These are phyloP conservation scores for Echinometra lucunter DNA, from an alignment of 53 echinoderm and acorn worm genomes.

Conservation along the genomic window DNA sequence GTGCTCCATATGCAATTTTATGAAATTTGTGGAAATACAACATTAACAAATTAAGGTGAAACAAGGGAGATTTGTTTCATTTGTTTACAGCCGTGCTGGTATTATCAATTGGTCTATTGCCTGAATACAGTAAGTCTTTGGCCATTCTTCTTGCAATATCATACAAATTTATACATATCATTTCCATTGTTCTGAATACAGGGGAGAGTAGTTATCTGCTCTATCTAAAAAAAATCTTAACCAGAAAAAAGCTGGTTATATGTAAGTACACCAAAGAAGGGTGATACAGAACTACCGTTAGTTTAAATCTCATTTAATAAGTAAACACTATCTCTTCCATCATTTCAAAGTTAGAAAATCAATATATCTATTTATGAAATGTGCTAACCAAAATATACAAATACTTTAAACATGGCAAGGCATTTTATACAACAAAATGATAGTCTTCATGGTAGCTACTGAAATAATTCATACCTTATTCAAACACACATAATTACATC, in stretches of 20 bases:
- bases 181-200: conserved; percentile 21
- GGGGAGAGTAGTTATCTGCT: background rate
- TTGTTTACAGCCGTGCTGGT: background rate
- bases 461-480: background rate
- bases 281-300: background rate
- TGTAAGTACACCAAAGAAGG: background rate
- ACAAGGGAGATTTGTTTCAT: background rate
- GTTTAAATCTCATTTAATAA: background rate
- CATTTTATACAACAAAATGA: conserved; percentile 54
- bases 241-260: background rate
- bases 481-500: background rate
- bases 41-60: background rate
- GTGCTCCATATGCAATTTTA: background rate
- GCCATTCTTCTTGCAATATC: conserved; percentile 6
- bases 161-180: conserved; percentile 52
- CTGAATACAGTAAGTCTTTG: background rate
- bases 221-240: background rate
- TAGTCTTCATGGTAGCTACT: background rate
- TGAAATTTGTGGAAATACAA: background rate
- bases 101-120: background rate
- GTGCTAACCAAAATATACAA: conserved; percentile 66
- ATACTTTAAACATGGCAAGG: conserved; percentile 68
- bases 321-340: background rate
- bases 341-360: background rate
- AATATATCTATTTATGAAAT: conserved; percentile 38